Percentiles rank a stretch among this genome's conserved stretches.
Conservation (phyloP, 2,113 vertebrate genomes). For the Pseudonaja textilis region DNA sequence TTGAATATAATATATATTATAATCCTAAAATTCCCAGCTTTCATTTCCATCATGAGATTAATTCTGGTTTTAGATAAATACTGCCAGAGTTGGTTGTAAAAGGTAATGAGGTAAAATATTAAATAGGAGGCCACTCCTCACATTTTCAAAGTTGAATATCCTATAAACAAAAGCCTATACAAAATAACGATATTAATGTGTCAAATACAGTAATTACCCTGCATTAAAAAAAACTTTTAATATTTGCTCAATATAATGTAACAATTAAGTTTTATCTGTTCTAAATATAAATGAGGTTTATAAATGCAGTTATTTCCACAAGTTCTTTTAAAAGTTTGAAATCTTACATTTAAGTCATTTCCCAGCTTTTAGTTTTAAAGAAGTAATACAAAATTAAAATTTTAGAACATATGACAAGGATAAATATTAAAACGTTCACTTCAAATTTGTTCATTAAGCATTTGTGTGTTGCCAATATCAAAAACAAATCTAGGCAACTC, state of each 20-base stretch:
- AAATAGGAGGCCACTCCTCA: slow-evolving; percentile 8
- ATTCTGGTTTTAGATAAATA: slow-evolving; percentile 1
- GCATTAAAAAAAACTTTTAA: not conserved
- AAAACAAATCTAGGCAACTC: not conserved
- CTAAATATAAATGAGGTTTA: not conserved
- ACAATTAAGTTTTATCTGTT: not conserved
- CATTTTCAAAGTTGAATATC: slow-evolving; percentile 1
- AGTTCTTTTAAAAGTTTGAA: not conserved
- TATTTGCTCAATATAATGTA: not conserved
- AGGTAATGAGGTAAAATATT: not conserved
- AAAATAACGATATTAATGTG: slow-evolving; percentile 27
- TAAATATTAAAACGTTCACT: not conserved
- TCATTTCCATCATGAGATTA: slow-evolving; percentile 5
- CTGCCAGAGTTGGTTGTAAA: not conserved
- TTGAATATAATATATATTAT: not conserved
- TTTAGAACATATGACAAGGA: not conserved
- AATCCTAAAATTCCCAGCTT: not conserved
- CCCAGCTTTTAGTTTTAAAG: not conserved
- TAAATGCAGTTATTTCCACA: not conserved
- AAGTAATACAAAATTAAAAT: not conserved
- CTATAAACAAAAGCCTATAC: slow-evolving; percentile 33
- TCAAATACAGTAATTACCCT: not conserved
- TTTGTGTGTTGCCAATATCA: not conserved
- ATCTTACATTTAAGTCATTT: not conserved
- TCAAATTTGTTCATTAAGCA: not conserved